Evolutionary conservation across 2,113 vertebrate species (phyloP).

Genomic region (Nothocercus julius): DNA sequence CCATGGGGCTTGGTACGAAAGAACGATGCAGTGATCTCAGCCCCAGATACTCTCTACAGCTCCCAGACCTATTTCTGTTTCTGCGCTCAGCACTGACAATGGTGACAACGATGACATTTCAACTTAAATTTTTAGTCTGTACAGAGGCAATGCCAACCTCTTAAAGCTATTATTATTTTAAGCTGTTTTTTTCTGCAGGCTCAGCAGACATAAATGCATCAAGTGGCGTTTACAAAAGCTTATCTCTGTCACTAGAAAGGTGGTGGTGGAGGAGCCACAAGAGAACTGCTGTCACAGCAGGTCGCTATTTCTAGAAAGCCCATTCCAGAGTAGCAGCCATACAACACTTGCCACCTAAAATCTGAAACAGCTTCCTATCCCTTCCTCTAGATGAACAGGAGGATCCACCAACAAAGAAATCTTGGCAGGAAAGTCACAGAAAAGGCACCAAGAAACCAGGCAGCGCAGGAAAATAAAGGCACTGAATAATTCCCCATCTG

Average conservation of each 20-base stretch:
- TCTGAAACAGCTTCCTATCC: not conserved
- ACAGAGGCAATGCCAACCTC: not conserved
- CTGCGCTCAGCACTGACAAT: not conserved
- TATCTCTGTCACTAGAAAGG: not conserved
- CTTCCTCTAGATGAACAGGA: not conserved
- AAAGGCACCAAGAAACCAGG: fast-evolving
- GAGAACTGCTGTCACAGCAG: not conserved
- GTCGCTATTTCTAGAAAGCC: not conserved
- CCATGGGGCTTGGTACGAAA: too few species aligned
- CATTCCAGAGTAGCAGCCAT: fast-evolving
- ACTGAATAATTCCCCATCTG: not conserved
- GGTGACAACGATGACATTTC: not conserved
- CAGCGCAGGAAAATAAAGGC: not conserved
- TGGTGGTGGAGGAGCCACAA: not conserved
- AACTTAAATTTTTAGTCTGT: not conserved
- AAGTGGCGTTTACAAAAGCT: not conserved
- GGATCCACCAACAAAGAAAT: fast-evolving
- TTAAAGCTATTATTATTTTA: not conserved
- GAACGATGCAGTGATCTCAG: not conserved
- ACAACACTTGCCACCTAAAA: not conserved
- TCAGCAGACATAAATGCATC: slow-evolving; percentile 25
- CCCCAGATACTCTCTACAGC: not conserved
- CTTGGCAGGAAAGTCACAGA: not conserved
- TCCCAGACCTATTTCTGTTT: not conserved
- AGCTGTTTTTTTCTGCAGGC: slow-evolving; percentile 5